These are phyloP conservation scores for Eubasilissa regina DNA, from an alignment of 1,140 invertebrate genomes.

Conservation along the genomic window DNA sequence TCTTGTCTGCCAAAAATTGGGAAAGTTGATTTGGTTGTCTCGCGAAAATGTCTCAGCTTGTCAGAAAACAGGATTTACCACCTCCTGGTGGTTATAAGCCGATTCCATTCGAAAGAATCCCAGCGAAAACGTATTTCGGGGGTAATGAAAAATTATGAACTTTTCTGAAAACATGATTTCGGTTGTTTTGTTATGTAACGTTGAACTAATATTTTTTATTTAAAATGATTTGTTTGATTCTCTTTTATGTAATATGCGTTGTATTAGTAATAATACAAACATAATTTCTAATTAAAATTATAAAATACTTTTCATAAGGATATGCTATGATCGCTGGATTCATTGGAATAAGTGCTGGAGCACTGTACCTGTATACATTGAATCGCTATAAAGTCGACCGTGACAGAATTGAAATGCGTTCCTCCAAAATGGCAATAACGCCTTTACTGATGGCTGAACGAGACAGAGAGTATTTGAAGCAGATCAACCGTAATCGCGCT, in stretches of 20 bases:
- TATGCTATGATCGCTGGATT: slow-evolving; percentile 75
- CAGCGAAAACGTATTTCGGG: slow-evolving; percentile 72
- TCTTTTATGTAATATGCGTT: too few species aligned
- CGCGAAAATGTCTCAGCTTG: slow-evolving; percentile 61
- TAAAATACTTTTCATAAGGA: slow-evolving; percentile 69
- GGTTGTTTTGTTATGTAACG: too few species aligned
- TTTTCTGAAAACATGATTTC: not conserved
- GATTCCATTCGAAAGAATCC: slow-evolving; percentile 81
- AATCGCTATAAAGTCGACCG: slow-evolving; percentile 71
- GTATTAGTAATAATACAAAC: too few species aligned
- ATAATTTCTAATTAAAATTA: too few species aligned
- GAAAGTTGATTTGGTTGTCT: not conserved
- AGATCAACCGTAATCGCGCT: slow-evolving; percentile 85
- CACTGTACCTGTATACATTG: slow-evolving; percentile 75
- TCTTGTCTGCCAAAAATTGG: slow-evolving; percentile 2
- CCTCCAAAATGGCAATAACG: slow-evolving; percentile 80
- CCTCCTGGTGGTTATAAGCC: slow-evolving; percentile 86
- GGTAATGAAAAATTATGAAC: slow-evolving; percentile 18
- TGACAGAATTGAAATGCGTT: slow-evolving; percentile 81
- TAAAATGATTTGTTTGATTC: not conserved
- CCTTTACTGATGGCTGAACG: slow-evolving; percentile 86
- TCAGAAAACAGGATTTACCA: slow-evolving; percentile 86
- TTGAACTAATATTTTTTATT: slow-evolving; percentile 42
- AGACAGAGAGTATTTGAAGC: slow-evolving; percentile 87
- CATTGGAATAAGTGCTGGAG: slow-evolving; percentile 74